Percentiles rank a stretch among this genome's conserved stretches.
Evolutionary conservation across 2,113 vertebrate genomes (phyloP).

Genomic region (Hypanus sabinus): DNA sequence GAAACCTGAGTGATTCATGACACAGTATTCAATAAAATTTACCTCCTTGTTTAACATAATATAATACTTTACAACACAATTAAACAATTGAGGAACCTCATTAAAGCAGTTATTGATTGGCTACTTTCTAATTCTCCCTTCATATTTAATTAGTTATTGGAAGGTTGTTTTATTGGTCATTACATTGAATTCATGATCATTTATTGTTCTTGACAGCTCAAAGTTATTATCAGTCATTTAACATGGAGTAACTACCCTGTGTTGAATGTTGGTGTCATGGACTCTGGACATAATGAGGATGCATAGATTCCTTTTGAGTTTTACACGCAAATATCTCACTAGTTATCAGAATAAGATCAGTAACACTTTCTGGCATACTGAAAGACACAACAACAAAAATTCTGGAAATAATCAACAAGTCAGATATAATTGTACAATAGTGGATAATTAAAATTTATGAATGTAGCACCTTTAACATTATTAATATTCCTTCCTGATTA

Average conservation of each 20-base stretch:
- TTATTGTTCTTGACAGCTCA: background rate
- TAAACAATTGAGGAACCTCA: background rate
- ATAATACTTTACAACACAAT: background rate
- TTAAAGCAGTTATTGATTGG: background rate
- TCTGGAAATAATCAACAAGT: no score
- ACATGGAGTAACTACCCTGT: background rate
- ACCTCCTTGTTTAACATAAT: background rate
- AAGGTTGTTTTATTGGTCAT: background rate
- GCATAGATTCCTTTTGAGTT: background rate
- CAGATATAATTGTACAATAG: background rate
- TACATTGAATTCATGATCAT: background rate
- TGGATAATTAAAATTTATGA: background rate
- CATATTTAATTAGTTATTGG: background rate
- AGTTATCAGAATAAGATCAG: background rate
- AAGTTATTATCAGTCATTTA: background rate
- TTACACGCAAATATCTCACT: background rate
- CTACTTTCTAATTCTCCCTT: background rate
- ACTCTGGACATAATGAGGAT: background rate
- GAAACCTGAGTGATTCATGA: background rate
- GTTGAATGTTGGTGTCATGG: background rate
- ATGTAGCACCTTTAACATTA: background rate
- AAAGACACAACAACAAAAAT: no score
- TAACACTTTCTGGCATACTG: background rate
- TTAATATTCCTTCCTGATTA: background rate
- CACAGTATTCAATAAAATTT: background rate